Evolutionary conservation across 1,140 invertebrate genomes (phyloP).

Genomic region (Aricia agestis): DNA sequence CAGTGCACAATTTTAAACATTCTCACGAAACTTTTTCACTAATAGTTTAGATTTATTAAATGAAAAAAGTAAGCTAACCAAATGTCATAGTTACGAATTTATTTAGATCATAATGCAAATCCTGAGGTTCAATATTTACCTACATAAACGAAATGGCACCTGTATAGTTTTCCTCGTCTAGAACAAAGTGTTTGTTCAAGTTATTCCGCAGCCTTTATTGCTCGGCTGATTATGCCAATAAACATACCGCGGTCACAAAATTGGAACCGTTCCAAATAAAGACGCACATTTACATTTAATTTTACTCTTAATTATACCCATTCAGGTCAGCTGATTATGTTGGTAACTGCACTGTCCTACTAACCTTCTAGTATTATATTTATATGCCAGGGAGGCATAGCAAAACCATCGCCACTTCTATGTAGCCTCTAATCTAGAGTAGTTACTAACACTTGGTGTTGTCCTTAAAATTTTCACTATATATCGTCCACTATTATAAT

Average conservation of each 20-base stretch:
- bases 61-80: too few species aligned
- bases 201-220: conserved; percentile 20
- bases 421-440: too few species aligned
- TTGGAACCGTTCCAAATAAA: conserved; percentile 25
- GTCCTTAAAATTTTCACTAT: too few species aligned
- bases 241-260: conserved; percentile 20
- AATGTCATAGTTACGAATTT: too few species aligned
- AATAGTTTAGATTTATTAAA: too few species aligned
- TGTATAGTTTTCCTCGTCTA: neutral
- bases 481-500: too few species aligned
- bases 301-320: conserved; percentile 22
- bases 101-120: too few species aligned
- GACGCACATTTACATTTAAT: conserved; percentile 25
- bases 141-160: conserved; percentile 13
- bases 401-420: too few species aligned
- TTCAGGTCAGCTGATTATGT: conserved; percentile 21
- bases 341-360: conserved; percentile 11
- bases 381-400: neutral
- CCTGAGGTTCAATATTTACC: too few species aligned
- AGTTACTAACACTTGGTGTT: too few species aligned
- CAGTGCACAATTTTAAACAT: too few species aligned
- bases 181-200: conserved; percentile 15
- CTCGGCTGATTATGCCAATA: conserved; percentile 21
- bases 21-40: too few species aligned
- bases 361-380: neutral